Evolutionary conservation across 35 echinoderm and acorn worm species (phyloP).

Genomic region (Lytechinus pictus): DNA sequence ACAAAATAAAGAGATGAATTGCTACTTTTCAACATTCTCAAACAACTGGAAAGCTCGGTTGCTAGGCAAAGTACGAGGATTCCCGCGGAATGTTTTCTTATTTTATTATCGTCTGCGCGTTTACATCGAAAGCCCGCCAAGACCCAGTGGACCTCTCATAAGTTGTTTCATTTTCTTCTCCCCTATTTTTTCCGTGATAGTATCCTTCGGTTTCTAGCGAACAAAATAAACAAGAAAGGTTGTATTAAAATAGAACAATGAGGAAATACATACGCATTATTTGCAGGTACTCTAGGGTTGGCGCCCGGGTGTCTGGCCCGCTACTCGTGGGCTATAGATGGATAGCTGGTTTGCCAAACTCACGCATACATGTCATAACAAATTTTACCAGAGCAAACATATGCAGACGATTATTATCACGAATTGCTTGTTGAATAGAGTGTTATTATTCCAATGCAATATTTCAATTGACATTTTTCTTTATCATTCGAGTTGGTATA

Average conservation of each 20-base stretch:
- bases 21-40: constrained; percentile 18
- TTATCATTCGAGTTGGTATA: not conserved
- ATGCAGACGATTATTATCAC: constrained; percentile 12
- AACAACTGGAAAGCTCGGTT: not conserved
- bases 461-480: constrained; percentile 6
- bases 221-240: constrained; percentile 15
- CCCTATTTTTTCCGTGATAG: not conserved
- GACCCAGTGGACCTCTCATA: not conserved
- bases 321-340: constrained; percentile 5
- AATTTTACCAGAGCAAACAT: constrained; percentile 21
- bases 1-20: not conserved
- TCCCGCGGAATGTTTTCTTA: not conserved
- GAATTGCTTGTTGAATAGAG: constrained; percentile 4
- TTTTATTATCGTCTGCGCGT: not conserved
- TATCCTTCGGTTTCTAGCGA: constrained; percentile 30
- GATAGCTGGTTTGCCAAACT: not conserved
- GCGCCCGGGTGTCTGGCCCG: not conserved
- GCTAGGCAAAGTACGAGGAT: not conserved
- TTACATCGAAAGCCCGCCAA: not conserved
- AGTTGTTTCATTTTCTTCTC: not conserved
- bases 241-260: constrained; percentile 37
- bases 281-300: not conserved
- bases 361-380: constrained; percentile 9
- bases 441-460: not conserved
- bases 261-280: constrained; percentile 30